These are phyloP conservation scores for Eumeta japonica DNA, from an alignment of 1,140 invertebrate species.

Conservation along the genomic window DNA sequence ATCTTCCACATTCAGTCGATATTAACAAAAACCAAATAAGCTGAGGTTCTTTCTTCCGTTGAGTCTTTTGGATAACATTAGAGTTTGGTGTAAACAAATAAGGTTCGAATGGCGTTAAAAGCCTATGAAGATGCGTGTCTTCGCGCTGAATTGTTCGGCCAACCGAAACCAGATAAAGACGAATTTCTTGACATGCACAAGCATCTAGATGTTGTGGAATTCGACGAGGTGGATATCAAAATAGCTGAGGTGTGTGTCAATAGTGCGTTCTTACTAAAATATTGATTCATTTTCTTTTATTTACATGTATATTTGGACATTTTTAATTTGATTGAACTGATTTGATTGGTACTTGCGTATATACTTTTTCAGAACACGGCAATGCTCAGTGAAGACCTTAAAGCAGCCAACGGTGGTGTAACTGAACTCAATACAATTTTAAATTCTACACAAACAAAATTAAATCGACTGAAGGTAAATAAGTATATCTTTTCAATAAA, in stretches of 20 bases:
- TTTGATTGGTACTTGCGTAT: no score
- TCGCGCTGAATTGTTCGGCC: conserved; percentile 70
- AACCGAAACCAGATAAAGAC: conserved; percentile 64
- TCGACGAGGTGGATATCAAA: conserved; percentile 53
- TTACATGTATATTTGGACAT: not conserved
- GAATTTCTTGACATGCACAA: conserved; percentile 62
- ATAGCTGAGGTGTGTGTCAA: conserved; percentile 58
- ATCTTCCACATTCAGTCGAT: no score
- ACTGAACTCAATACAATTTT: conserved; percentile 80
- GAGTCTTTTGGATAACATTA: no score
- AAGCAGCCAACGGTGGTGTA: conserved; percentile 72
- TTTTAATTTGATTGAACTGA: not conserved
- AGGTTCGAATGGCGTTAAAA: conserved; percentile 61
- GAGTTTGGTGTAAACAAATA: no score
- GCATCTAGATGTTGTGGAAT: conserved; percentile 45
- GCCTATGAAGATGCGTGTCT: conserved; percentile 72
- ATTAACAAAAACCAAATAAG: no score
- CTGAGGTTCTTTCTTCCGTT: no score
- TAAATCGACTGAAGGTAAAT: conserved; percentile 84
- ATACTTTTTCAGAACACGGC: conserved; percentile 36
- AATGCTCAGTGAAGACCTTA: conserved; percentile 65
- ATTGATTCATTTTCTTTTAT: conserved; percentile 5
- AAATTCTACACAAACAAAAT: conserved; percentile 78
- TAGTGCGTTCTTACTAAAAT: no score
- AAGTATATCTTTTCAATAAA: not conserved